These are phyloP conservation scores for Meloidogyne floridensis DNA, from an alignment of 1,140 invertebrate genomes.

Conservation along the genomic window DNA sequence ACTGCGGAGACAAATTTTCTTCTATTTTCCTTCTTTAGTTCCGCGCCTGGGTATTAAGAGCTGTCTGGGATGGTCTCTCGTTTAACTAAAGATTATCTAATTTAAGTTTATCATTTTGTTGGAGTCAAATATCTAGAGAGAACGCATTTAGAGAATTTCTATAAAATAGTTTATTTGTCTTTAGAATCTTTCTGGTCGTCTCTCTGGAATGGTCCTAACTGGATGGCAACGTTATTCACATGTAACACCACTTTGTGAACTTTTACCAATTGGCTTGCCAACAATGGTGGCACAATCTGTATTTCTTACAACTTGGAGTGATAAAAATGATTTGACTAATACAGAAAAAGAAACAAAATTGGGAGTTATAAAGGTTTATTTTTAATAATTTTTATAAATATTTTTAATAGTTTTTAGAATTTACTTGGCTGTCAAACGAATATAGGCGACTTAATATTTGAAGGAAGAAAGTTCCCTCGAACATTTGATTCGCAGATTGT, in stretches of 20 bases:
- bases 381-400: not conserved
- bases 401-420: not conserved
- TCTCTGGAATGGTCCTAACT: conserved; percentile 47
- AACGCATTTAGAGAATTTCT: too few species aligned
- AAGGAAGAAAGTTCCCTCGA: conserved; percentile 20
- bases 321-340: not conserved
- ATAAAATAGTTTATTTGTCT: not conserved
- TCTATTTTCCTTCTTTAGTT: too few species aligned
- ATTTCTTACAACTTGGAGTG: conserved; percentile 28
- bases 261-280: conserved; percentile 79
- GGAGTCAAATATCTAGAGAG: too few species aligned
- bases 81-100: too few species aligned
- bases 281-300: conserved; percentile 69
- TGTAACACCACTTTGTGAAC: conserved; percentile 85
- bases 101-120: too few species aligned
- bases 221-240: conserved; percentile 76
- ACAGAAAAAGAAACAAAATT: not conserved
- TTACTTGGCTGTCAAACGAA: conserved; percentile 20
- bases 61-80: too few species aligned
- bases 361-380: not conserved
- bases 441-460: conserved; percentile 15
- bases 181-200: conserved; percentile 11
- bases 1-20: too few species aligned
- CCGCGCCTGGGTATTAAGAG: too few species aligned
- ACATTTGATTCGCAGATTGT: conserved; percentile 25